Base-by-base conservation (phyloP, 2,888 invertebrate species). In the Silvanus unidentatus region DNA sequence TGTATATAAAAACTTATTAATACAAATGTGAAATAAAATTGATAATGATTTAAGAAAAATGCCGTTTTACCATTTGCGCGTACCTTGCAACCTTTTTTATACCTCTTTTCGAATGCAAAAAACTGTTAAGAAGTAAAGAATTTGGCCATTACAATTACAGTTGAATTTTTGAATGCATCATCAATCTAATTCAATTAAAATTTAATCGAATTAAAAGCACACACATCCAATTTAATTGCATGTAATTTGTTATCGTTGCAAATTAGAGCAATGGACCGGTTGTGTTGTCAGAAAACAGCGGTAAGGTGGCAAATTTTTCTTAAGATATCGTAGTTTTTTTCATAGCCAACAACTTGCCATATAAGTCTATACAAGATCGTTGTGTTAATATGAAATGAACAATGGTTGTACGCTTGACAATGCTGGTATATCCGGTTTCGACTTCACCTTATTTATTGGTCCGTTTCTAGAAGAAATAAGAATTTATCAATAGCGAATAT, bases 321-420 rank as follows among this genome's bases (percentile, higher is more conserved):
- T 44, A 34, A 30, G 45, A 43, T 47, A 45, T 48, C 38, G 48
- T 28, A 38, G 40, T 50, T 55, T 60, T 32, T 62, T 60, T 55
- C 43, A 30, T 35, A 39, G 40, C 37, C 40, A 45, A 35, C 63
- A 54, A 57, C 49, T 58, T 65, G 54, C 65, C 64, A 57, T 64
- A 64, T 63, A 65, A 62, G 65, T 55, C 44, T 47, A 59, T 50
- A 55, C 57, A 55, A 57, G 56, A 57, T 61, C 60, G 60, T 63
- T 64, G 59, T 53, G 58, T 61, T 64, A 66, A 65, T 66, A 66
- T 65, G 65, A 66, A 64, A 64, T 64, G 64, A 68, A 66, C 66
- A 68, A 68, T 66, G 64, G 66, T 58, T 54, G 66, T 63, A 64
- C 63, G 63, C 64, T 57, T 60, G 57, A 63, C 63, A 65, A 68